These are phyloP conservation scores for Heliocidaris tuberculata DNA, from an alignment of 35 echinoderm and acorn worm genomes.

Conservation along the genomic window DNA sequence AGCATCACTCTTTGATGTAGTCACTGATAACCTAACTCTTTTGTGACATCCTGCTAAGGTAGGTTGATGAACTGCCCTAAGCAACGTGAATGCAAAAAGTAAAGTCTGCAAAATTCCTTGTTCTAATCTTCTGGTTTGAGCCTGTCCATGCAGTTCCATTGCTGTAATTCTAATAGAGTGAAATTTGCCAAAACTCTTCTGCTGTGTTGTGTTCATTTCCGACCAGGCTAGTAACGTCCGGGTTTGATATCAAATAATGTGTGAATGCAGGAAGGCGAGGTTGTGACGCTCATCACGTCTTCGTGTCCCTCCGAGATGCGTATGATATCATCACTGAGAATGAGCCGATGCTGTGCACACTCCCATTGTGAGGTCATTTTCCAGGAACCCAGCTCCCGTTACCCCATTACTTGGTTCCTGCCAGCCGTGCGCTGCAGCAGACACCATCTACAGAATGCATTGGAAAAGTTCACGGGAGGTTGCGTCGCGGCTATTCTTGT, in stretches of 20 bases:
- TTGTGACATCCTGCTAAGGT: too few species aligned
- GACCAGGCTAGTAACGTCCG: neutral
- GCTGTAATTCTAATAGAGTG: too few species aligned
- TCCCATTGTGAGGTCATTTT: constrained; percentile 3
- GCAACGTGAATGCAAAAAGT: neutral
- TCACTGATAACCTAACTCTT: too few species aligned
- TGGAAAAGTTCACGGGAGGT: neutral
- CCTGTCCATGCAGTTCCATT: too few species aligned
- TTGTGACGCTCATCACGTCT: neutral
- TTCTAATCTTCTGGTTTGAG: neutral
- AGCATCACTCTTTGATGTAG: too few species aligned
- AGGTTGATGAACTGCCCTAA: too few species aligned
- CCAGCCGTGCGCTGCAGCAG: neutral
- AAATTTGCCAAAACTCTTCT: too few species aligned
- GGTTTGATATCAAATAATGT: neutral
- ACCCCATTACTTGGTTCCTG: neutral
- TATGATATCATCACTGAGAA: neutral
- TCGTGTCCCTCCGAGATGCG: neutral
- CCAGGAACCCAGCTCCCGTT: neutral
- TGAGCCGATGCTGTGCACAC: neutral
- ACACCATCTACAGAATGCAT: neutral
- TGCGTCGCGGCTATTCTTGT: neutral
- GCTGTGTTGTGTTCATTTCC: too few species aligned
- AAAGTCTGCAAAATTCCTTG: neutral
- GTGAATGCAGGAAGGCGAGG: neutral